Evolutionary conservation across 1,140 invertebrate species (phyloP), one percentile per base, ranked within the genome.

Genomic region (Brachionus rubens): DNA sequence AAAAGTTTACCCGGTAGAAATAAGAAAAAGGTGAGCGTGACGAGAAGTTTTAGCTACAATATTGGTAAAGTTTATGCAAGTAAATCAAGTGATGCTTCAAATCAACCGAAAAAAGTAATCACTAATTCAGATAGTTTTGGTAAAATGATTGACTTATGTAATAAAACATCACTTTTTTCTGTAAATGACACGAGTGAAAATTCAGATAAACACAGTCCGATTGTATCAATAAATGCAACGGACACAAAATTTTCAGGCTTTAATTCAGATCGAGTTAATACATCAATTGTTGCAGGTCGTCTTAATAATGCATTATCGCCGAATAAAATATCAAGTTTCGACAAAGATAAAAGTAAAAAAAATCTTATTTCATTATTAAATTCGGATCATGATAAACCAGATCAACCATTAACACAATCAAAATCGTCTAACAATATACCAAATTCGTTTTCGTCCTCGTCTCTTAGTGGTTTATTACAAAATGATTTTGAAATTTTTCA

Each of bases 11-110:
- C 54, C 19, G 12, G 28, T 40, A 33, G 30, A 16, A 33, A 36
- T 2, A 16, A 16, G 1, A 36, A 36, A 41, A 40, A 33, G 19
- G 30, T 14, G 36, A 36, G 30, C 16, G 54, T 59, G 7, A 59
- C 33, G n/a, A 59, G 54, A 59, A 59, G 54, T 59, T 59, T 36
- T 36, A 59, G 54, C 9, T 59, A 59, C 14, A 59, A 33, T 36
- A 59, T 24, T 43, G 40, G 40, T 3, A 41, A 43, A 21, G 21
- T 43, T 1, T 65, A 65, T 65, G 19, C n/a, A 14, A 43, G 16
- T 43, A 43, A 9, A 43, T 24, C 12, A 19, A 14, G 43, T 14
- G 43, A 46, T 14, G 33, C 4, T 5, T 5, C 33, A 36, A 36
- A 36, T 5, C 14, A 59, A 1, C 5, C 5, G 3, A 59, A 40